These are phyloP conservation scores for Chromis chromis DNA, from an alignment of 2,797 vertebrate genomes.

Conservation along the genomic window DNA sequence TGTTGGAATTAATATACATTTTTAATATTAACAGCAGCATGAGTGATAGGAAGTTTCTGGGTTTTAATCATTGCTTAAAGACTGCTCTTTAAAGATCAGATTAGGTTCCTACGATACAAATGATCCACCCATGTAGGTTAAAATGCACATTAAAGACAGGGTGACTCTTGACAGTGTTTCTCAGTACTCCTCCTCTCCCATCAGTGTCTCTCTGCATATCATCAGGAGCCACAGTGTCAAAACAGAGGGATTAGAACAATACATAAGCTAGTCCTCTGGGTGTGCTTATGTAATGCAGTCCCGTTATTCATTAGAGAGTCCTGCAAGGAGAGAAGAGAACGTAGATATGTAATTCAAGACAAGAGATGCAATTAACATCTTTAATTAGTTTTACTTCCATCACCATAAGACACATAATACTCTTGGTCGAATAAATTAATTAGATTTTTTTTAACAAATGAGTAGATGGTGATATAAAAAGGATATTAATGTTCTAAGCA, in stretches of 20 bases:
- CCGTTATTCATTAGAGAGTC: slow-evolving; percentile 49
- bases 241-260: slow-evolving; percentile 60
- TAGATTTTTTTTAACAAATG: slow-evolving; percentile 9
- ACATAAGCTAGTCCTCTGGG: slow-evolving; percentile 43
- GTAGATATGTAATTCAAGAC: slow-evolving; percentile 38
- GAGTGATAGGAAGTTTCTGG: slow-evolving; percentile 16
- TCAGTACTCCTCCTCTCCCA: slow-evolving; percentile 59
- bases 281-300: slow-evolving; percentile 44
- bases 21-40: slow-evolving; percentile 40
- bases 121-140: slow-evolving; percentile 10
- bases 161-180: slow-evolving; percentile 59
- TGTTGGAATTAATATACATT: slow-evolving; percentile 17
- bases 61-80: slow-evolving; percentile 48
- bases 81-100: slow-evolving; percentile 3
- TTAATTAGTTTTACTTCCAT: slow-evolving; percentile 39
- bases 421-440: slow-evolving; percentile 35
- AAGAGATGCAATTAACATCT: slow-evolving; percentile 43
- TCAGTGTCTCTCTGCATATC: slow-evolving; percentile 37
- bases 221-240: slow-evolving; percentile 56
- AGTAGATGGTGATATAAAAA: slow-evolving; percentile 19
- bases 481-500: slow-evolving; percentile 34
- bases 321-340: slow-evolving; percentile 54
- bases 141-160: slow-evolving; percentile 45
- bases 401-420: slow-evolving; percentile 1
- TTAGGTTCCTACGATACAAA: slow-evolving; percentile 9